Evolutionary conservation across 2,113 vertebrate species (phyloP), one percentile per base, ranked within the genome.

Genomic region (Cebus imitator): DNA sequence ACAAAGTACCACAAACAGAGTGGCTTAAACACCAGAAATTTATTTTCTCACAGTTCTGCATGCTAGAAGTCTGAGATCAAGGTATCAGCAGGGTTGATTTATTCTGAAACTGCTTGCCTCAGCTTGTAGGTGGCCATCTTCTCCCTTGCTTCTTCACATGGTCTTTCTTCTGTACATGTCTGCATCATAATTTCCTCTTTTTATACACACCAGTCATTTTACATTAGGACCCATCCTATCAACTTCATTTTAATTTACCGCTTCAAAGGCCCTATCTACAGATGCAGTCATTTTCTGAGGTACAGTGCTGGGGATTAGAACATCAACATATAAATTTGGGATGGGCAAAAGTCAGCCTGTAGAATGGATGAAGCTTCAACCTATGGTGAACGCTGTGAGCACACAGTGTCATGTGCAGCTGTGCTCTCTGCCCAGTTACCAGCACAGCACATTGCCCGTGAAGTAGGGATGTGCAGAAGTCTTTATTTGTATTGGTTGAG

Each of bases 381-480:
- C 14, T 11, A 6, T 9, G 27, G 14, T 6, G 25, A 43, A 25
- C 0, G 0, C 68, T 18, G 5, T 45, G 37, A 70, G 1, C 23
- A 76, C 35, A 23, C 1, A 1, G 6, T 35, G 17, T 27, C 14
- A 25, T 0, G 0, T 13, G 25, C 0, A 37, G 1, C 25, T 27
- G 30, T 1, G 5, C 9, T 50, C 3, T 8, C 16, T 5, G 8
- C 17, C 3, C 18, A 45, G 10, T 40, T 16, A 80, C 6, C 4
- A 61, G 37, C 37, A 43, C 9, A 48, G 37, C 18, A 92, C 32
- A 11, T 20, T 64, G 23, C 27, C 21, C 2, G 52, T 2, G 0
- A 14, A 4, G n/a, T 0, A 32, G 3, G 43, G 1, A 30, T 13
- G 8, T 27, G 35, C 3, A 5, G 1, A 45, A 43, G 66, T 32